Conservation (phyloP, 2,113 vertebrate species). For the Oncorhynchus tshawytscha region DNA sequence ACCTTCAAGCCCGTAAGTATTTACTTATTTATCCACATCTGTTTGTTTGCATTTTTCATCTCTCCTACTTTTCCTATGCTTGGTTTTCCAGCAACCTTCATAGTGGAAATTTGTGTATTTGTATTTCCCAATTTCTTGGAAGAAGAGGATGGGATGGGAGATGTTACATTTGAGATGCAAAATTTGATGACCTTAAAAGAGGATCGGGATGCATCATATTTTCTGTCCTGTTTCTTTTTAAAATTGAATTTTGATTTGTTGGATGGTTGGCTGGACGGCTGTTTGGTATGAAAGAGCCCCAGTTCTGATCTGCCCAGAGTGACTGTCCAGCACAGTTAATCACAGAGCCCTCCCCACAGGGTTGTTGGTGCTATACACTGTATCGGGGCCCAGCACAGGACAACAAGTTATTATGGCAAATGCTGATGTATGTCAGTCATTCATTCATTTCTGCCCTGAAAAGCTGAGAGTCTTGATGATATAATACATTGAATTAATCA, state of each 20-base stretch:
- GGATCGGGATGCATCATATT: not conserved
- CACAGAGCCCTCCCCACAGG: constrained; percentile 39
- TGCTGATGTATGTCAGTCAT: constrained; percentile 45
- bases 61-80: constrained; percentile 13
- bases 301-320: constrained; percentile 34
- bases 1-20: constrained; percentile 40
- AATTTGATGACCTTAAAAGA: constrained; percentile 3
- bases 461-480: constrained; percentile 45
- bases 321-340: constrained; percentile 52
- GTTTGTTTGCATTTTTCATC: constrained; percentile 56
- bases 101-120: constrained; percentile 12
- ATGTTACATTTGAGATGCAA: not conserved
- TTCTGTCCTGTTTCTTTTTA: constrained; percentile 3
- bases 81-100: constrained; percentile 10
- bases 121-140: not conserved
- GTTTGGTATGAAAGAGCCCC: constrained; percentile 47
- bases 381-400: constrained; percentile 35
- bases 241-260: constrained; percentile 56
- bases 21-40: constrained; percentile 56
- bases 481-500: constrained; percentile 8
- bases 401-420: not conserved
- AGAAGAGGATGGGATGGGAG: too few species aligned
- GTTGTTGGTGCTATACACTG: constrained; percentile 63
- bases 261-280: constrained; percentile 40
- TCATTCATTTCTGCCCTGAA: constrained; percentile 45